Evolutionary conservation across 2,888 invertebrate species (phyloP).

Genomic region (Allacma fusca): DNA sequence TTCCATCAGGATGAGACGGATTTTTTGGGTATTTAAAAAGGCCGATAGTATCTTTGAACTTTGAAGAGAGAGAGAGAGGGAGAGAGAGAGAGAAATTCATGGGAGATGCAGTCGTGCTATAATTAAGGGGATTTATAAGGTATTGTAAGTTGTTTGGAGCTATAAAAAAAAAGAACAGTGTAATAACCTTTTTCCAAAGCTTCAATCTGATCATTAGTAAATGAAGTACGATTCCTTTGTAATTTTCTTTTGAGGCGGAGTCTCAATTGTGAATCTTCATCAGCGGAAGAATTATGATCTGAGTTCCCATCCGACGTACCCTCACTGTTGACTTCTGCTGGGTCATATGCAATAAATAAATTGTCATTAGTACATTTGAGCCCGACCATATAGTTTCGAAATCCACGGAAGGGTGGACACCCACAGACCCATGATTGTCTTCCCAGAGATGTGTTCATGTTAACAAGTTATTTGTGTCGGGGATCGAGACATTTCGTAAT

Average conservation of each 20-base stretch:
- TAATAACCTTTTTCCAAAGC: conserved; percentile 93
- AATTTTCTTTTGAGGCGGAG: conserved; percentile 93
- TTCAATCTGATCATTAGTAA: conserved; percentile 98
- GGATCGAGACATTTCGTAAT: not conserved
- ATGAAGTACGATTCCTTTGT: conserved; percentile 96
- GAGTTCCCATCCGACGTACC: conserved; percentile 88
- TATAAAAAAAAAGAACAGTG: too few relatives aligned
- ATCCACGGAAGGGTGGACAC: not conserved
- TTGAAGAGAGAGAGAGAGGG: too few relatives aligned
- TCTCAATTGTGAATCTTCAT: conserved; percentile 85
- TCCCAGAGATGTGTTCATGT: not conserved
- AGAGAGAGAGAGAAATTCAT: too few relatives aligned
- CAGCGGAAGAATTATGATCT: conserved; percentile 84
- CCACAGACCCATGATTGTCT: too few relatives aligned
- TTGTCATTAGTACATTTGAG: not conserved
- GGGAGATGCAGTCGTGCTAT: too few relatives aligned
- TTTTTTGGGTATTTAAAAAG: too few relatives aligned
- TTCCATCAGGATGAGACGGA: too few relatives aligned
- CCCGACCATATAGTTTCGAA: not conserved
- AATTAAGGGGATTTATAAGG: too few relatives aligned
- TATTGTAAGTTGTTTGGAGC: too few relatives aligned
- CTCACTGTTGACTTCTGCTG: conserved; percentile 67
- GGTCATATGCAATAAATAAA: conserved; percentile 34
- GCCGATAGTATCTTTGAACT: too few relatives aligned
- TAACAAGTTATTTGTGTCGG: conserved; percentile 27